phyloP scores from a whole-genome alignment of 1,140 invertebrate species.

The Maniola jurtina region DNA sequence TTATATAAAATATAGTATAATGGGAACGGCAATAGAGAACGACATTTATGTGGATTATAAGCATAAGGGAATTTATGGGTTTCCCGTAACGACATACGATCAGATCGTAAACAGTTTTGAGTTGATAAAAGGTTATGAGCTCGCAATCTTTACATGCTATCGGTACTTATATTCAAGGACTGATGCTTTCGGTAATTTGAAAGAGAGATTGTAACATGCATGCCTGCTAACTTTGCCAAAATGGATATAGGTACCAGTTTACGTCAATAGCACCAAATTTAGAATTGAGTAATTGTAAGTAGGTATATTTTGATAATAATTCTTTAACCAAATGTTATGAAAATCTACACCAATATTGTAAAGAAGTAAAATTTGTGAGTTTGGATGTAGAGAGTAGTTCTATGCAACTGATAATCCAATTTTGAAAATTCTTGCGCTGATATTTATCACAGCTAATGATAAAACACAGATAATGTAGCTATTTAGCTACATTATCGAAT shows the following conservation, averaged over 20 bases:
- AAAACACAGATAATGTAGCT: no score
- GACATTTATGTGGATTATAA: constrained; percentile 15
- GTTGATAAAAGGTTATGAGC: constrained; percentile 13
- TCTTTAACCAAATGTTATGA: no score
- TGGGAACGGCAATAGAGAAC: constrained; percentile 11
- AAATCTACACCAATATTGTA: no score
- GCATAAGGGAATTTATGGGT: constrained; percentile 10
- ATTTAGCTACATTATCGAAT: no score
- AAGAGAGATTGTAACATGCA: background rate
- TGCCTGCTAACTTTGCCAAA: background rate
- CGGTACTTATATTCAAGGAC: constrained; percentile 10
- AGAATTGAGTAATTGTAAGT: no score
- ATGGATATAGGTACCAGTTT: background rate
- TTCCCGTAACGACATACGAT: constrained; percentile 12
- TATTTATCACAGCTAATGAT: no score
- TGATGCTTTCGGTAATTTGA: constrained; percentile 8
- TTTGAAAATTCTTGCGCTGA: no score
- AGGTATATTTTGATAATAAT: no score
- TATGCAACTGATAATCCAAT: no score
- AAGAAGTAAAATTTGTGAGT: no score
- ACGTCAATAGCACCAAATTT: background rate
- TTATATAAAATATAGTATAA: constrained; percentile 16
- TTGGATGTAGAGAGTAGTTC: no score
- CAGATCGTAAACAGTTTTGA: constrained; percentile 16
- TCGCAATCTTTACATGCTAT: constrained; percentile 14